Base-by-base conservation (phyloP, 2,888 invertebrate species). In the Andrena bicolor region DNA sequence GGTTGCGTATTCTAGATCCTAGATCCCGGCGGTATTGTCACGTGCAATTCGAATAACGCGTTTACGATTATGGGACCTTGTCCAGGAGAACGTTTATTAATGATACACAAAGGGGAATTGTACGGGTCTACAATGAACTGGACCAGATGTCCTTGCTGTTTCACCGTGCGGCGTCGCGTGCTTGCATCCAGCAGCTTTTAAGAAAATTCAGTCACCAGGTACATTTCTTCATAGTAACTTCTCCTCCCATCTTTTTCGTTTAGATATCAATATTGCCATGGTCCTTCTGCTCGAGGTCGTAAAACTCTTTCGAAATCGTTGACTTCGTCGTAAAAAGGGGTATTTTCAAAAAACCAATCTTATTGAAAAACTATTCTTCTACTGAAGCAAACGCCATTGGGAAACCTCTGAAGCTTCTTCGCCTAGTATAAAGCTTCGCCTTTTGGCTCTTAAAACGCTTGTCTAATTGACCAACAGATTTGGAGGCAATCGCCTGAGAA, bases 1-100 rank as follows among this genome's bases (percentile, higher is more conserved):
- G 77, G 71, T 77, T 20, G 77, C 80, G 61, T 68, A 80, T 68
- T 77, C 78, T 72, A 77, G 80, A 80, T 77, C 80, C 61, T 80
- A 80, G 80, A 71, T 80, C 77, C n/a, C 53, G 68, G 77, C 70
- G 70, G 80, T 66, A 61, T 51, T 49, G 65, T 63, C 66, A 48
- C 61, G 63, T 51, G 28, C 66, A 51, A 80, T 77, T 80, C 77
- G 63, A 77, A 80, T 80, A 72, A 80, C 71, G 53, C 77, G 80
- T 80, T 80, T 71, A 72, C 26, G 20, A 35, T 58, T 71, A 20
- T 1, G 1, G n/a, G 41, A 10, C 7, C 23, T 5, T 23, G 6
- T 26, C 28, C 5, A 10, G 3, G 16, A 30, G 20, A 56, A 56
- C 56, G 56, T 56, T 56, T 26, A 56, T 56, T 56, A 56, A 56